These are phyloP conservation scores for Girardinus metallicus DNA, from an alignment of 2,797 vertebrate genomes.

Conservation along the genomic window DNA sequence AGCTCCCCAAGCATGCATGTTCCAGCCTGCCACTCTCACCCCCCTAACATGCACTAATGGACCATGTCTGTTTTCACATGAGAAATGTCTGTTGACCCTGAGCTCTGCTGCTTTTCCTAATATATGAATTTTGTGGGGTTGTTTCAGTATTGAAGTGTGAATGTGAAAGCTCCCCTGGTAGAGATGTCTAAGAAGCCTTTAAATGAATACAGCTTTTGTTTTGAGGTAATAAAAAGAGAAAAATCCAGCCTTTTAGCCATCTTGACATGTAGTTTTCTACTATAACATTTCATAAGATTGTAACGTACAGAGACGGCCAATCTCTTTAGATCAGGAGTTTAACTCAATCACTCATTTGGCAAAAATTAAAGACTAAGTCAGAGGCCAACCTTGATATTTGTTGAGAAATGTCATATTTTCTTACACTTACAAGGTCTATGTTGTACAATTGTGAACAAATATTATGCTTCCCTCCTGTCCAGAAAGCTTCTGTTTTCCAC, in stretches of 20 bases:
- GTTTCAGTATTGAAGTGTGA: conserved; percentile 35
- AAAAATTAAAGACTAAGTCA: not conserved
- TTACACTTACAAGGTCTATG: not conserved
- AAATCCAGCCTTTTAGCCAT: not conserved
- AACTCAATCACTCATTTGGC: not conserved
- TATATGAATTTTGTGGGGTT: conserved; percentile 7
- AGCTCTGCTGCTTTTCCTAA: conserved; percentile 36
- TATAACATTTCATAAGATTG: not conserved
- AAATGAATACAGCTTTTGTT: not conserved
- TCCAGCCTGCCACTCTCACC: conserved; percentile 37
- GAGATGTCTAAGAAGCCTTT: not conserved
- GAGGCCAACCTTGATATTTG: not conserved
- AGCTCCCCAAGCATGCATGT: conserved; percentile 69
- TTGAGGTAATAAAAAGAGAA: too few relatives aligned
- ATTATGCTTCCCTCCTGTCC: not conserved
- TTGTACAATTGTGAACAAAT: not conserved
- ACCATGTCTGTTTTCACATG: conserved; percentile 30
- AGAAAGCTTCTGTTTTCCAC: not conserved
- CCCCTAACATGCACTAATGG: conserved; percentile 58
- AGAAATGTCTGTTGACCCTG: conserved; percentile 59
- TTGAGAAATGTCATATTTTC: not conserved
- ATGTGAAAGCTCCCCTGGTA: conserved; percentile 22
- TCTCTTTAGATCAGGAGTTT: not conserved
- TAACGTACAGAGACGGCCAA: not conserved
- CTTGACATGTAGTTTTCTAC: not conserved